Conservation (phyloP, 2,888 invertebrate species). For the Eumerus sabulonum region DNA sequence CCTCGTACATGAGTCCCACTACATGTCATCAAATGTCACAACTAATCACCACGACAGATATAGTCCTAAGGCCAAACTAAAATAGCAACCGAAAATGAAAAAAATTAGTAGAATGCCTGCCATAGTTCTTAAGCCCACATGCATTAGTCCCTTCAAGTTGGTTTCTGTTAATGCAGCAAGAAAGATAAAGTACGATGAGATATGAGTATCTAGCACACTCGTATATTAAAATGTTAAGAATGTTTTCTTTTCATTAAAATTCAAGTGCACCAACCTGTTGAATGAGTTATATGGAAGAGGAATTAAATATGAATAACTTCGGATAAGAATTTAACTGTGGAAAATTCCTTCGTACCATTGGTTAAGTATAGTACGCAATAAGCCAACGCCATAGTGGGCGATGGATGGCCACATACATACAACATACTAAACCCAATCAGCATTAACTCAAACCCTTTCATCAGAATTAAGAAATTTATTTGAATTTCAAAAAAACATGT, state of each 20-base stretch:
- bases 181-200: no score
- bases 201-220: no score
- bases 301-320: conserved; percentile 24
- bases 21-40: conserved; percentile 10
- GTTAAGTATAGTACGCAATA: no score
- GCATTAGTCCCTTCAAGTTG: conserved; percentile 24
- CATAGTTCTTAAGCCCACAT: conserved; percentile 36
- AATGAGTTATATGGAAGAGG: conserved; percentile 51
- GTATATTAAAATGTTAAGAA: conserved; percentile 58
- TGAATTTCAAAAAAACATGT: no score
- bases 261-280: conserved; percentile 64
- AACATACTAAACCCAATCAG: no score
- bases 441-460: no score
- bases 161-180: conserved; percentile 33
- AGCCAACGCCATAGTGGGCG: no score
- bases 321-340: no score
- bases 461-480: no score
- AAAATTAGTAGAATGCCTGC: conserved; percentile 3
- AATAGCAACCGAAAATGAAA: not conserved
- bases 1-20: no score
- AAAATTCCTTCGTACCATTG: no score
- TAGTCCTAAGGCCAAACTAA: conserved; percentile 9
- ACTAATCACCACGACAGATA: not conserved
- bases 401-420: no score
- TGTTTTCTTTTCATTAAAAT: conserved; percentile 65